phyloP scores from a whole-genome alignment of 2,888 invertebrate species.

The Marronus borbonicus region DNA sequence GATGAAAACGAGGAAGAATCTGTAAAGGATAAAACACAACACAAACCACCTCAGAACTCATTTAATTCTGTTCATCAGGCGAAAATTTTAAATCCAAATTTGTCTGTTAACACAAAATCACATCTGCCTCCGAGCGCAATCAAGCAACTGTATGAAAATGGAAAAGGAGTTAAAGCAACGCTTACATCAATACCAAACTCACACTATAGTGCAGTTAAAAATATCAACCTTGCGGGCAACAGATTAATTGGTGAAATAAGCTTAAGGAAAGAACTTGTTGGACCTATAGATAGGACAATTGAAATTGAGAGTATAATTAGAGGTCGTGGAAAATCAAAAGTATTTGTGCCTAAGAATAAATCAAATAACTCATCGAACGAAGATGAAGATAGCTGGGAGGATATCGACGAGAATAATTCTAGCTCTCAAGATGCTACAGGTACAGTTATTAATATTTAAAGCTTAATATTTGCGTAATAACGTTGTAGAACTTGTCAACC shows the following conservation, averaged over 20 bases:
- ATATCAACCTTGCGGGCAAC: not conserved
- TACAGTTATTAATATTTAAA: constrained; percentile 13
- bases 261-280: not conserved
- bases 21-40: no score
- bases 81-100: no score
- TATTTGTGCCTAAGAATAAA: not conserved
- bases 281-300: not conserved
- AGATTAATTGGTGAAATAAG: not conserved
- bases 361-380: not conserved
- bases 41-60: no score
- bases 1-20: not conserved
- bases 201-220: not conserved
- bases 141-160: not conserved
- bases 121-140: no score
- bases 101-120: no score
- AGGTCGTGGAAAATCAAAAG: constrained; percentile 27
- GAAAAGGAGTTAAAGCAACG: not conserved
- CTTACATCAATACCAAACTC: not conserved
- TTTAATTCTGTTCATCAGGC: no score
- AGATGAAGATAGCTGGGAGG: constrained; percentile 10
- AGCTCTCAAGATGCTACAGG: constrained; percentile 19
- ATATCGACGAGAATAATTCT: constrained; percentile 1
- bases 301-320: constrained; percentile 6
- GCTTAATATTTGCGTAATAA: not conserved
- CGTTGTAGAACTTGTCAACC: not conserved